These are phyloP conservation scores for Carassius carassius DNA, from an alignment of 2,113 vertebrate genomes.

Conservation along the genomic window DNA sequence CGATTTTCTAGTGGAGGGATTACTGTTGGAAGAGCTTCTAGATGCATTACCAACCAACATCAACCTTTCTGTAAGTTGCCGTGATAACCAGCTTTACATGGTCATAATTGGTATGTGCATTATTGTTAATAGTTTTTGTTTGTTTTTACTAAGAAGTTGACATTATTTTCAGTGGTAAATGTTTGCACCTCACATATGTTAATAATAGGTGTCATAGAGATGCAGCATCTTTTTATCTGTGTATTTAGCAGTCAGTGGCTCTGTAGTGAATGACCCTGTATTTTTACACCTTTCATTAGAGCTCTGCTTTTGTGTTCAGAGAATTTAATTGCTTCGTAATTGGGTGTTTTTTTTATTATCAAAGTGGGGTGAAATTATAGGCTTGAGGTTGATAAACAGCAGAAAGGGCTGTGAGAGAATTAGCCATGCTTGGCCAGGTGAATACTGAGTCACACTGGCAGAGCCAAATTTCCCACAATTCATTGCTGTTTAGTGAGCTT, in stretches of 20 bases:
- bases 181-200: too few relatives aligned
- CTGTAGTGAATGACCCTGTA: slow-evolving; percentile 53
- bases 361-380: slow-evolving; percentile 65
- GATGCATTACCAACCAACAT: neutral
- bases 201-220: neutral
- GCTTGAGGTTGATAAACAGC: slow-evolving; percentile 59
- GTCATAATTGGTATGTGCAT: too few relatives aligned
- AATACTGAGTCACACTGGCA: slow-evolving; percentile 22
- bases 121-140: too few relatives aligned
- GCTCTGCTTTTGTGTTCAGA: slow-evolving; percentile 56
- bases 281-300: slow-evolving; percentile 53
- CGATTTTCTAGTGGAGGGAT: neutral
- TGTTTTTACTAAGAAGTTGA: too few relatives aligned
- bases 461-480: slow-evolving; percentile 42
- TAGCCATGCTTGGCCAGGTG: slow-evolving; percentile 59
- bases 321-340: slow-evolving; percentile 67
- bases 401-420: slow-evolving; percentile 54
- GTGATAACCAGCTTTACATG: neutral
- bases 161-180: too few relatives aligned
- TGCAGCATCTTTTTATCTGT: neutral
- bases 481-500: slow-evolving; percentile 33
- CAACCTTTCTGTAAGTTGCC: neutral
- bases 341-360: slow-evolving; percentile 62
- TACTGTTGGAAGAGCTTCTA: neutral
- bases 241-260: neutral